Base-by-base conservation (phyloP, 2,888 invertebrate species). In the Rhopalosiphum nymphaeae region DNA sequence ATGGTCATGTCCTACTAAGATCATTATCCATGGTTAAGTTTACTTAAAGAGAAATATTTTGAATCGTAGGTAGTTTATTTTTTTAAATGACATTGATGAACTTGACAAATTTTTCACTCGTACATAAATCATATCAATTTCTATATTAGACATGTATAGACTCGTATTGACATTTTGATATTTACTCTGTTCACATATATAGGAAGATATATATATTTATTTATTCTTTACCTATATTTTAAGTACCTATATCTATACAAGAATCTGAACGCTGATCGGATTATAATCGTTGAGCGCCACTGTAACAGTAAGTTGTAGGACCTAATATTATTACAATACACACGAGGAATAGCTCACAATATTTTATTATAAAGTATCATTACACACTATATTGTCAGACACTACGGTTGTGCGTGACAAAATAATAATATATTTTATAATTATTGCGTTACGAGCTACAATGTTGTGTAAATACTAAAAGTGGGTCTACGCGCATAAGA, bases 381-480 rank as follows among this genome's bases (percentile, higher is more conserved):
- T 61, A 29, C 57, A 2, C 57, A 57, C 78, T 78, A 36, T 78
- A 78, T 78, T 78, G 78, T 36, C 78, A 21, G 36, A 9, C 78
- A 78, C 78, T 36, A 78, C 91, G 84, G 56, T 91, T 84, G 78
- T 49, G 84, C 84, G 91, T 84, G 84, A 91, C 78, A 84, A 84
- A 91, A 84, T 42, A 36, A 89, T 57, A 89, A 29, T 86, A 44
- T 44, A 53, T 53, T 53, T 86, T 86, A 36, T 86, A 44, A 89
- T 89, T 89, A 56, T 61, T 46, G 91, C n/a, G 84, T 84, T 36
- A 84, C 84, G 84, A 53, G 36, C 36, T 21, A 78, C 78, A 53
- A 84, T n/a, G 91, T 91, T 91, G 36, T 91, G 78, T 91, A 53
- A 91, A 84, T 53, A 91, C 91, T 53, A 36, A 91, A 36, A 84